Conservation (phyloP, 2,113 vertebrate genomes). For the Corapipo altera region DNA sequence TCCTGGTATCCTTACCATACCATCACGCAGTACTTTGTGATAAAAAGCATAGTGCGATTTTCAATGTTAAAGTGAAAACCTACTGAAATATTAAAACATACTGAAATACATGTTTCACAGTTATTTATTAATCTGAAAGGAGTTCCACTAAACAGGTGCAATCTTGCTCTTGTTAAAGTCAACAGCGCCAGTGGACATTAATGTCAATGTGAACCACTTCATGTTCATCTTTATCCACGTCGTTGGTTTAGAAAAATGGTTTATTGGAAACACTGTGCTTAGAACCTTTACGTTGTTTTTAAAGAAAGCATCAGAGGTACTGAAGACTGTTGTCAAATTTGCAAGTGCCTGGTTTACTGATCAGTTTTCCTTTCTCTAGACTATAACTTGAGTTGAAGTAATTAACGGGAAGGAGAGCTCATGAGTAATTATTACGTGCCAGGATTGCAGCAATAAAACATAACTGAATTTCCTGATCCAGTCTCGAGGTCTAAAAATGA, state of each 20-base stretch:
- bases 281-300: neutral
- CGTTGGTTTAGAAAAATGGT: neutral
- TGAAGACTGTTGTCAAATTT: neutral
- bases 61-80: neutral
- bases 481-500: neutral
- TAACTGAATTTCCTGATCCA: neutral
- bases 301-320: neutral
- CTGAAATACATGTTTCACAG: neutral
- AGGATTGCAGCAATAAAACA: neutral
- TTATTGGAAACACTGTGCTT: neutral
- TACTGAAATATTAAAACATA: neutral
- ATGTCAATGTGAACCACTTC: neutral
- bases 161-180: neutral
- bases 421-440: neutral
- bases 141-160: neutral
- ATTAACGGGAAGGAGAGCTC: neutral
- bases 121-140: neutral
- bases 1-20: neutral
- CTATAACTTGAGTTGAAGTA: neutral
- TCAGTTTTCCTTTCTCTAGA: neutral
- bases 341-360: too few relatives aligned
- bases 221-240: fast-evolving
- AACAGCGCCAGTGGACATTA: neutral
- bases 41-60: neutral
- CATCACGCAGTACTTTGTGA: neutral